Conservation (phyloP, 2,797 vertebrate species). For the Lates japonicus region DNA sequence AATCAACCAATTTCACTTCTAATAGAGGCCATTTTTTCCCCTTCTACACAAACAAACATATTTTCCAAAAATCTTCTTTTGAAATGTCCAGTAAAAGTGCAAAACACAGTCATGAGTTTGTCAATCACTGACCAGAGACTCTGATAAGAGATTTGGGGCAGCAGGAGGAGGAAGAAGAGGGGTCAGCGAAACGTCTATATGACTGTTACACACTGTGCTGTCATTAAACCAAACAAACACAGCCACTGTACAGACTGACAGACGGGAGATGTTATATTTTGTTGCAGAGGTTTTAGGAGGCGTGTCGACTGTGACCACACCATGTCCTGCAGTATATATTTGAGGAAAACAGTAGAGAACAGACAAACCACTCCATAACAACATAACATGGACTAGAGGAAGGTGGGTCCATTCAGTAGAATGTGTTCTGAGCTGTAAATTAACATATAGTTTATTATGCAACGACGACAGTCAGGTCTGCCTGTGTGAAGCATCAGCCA, state of each 20-base stretch:
- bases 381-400: neutral
- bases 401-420: neutral
- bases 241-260: neutral
- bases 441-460: no score
- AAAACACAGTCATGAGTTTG: slow-evolving; percentile 14
- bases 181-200: neutral
- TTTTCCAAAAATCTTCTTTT: no score
- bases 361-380: no score
- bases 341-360: neutral
- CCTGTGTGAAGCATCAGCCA: neutral
- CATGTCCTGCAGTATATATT: neutral
- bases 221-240: slow-evolving; percentile 21
- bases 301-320: neutral
- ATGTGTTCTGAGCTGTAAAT: neutral
- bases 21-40: no score
- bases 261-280: neutral
- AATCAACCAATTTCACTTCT: no score
- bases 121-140: slow-evolving; percentile 38
- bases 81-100: neutral
- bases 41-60: neutral
- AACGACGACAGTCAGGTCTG: no score
- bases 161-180: neutral
- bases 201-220: neutral
- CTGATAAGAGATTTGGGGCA: slow-evolving; percentile 50
- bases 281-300: neutral